Evolutionary conservation across 1,140 invertebrate species (phyloP).

Genomic region (Ips typographus): DNA sequence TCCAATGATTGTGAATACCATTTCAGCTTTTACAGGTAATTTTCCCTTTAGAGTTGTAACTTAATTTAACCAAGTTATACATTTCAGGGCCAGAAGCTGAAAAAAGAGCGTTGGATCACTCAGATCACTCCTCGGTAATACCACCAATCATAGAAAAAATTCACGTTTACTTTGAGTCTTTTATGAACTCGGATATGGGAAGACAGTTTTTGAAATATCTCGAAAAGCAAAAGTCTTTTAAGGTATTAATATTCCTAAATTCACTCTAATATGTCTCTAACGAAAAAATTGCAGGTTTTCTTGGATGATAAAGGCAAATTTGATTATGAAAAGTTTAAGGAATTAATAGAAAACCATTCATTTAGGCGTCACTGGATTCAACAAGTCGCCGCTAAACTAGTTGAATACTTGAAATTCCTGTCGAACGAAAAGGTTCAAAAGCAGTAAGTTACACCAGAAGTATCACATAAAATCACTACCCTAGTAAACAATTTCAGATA

Average conservation of each 20-base stretch:
- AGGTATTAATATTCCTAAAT: conserved; percentile 15
- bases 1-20: conserved; percentile 34
- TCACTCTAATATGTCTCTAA: not conserved
- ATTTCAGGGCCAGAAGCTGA: conserved; percentile 54
- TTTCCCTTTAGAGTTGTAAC: not conserved
- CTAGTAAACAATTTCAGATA: conserved; percentile 60
- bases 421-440: conserved; percentile 74
- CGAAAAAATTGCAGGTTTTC: conserved; percentile 52
- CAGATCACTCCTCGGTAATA: conserved; percentile 70
- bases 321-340: conserved; percentile 69
- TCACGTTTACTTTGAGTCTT: conserved; percentile 76
- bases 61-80: no score
- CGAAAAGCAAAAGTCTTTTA: conserved; percentile 65
- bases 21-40: conserved; percentile 32
- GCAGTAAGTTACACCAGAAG: conserved; percentile 55
- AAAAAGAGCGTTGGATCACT: conserved; percentile 62
- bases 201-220: conserved; percentile 71
- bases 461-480: not conserved
- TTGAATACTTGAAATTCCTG: conserved; percentile 70
- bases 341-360: conserved; percentile 74
- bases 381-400: conserved; percentile 66
- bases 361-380: conserved; percentile 77
- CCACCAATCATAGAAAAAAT: conserved; percentile 73
- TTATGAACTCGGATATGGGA: conserved; percentile 75
- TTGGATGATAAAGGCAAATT: conserved; percentile 66